Evolutionary conservation across 2,888 invertebrate genomes (phyloP), one percentile per base, ranked within the genome.

Genomic region (Phyto melanocephala): DNA sequence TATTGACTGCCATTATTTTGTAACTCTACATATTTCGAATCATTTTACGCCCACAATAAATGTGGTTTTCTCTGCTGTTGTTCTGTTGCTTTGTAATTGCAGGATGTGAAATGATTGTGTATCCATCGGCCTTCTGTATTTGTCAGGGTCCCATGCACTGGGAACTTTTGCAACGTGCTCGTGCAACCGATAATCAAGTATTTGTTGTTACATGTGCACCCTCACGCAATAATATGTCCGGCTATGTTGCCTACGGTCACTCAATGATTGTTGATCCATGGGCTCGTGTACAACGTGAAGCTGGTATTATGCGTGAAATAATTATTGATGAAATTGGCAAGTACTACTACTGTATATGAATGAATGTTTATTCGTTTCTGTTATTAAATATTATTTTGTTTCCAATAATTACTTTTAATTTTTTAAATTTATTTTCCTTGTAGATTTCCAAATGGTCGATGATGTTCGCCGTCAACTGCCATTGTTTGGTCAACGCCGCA

Each of bases 231-330:
- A 88, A 89, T 2, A 90, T 90, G 6, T 94, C 96, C 1, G 85
- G 96, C 95, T 99, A 98, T 90, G 93, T 96, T 47, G 96, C 97
- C 11, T 98, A 95, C 93, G 98, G 98, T 0, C 97, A 98, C 91
- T 95, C 96, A 11, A 93, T 95, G 88, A 92, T 97, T 10, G 94
- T 96, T 0, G 94, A 95, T 92, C 98, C 98, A 95, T 96, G 92
- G 92, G 91, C 95, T 0, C 93, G 94, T 77, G 94, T 98, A 0
- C 90, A 95, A 2, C 92, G 92, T 0, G 93, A 94, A 87, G 94
- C 97, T 28, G 95, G 94, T 37, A 94, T 94, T 84, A 92, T 92
- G 3, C 95, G 96, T 86, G 94, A 93, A 68, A 93, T 95, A 71
- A 88, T 98, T 11, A 92, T 95, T 77, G 94, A 93, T 65, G 95